Evolutionary conservation across 1,140 invertebrate species (phyloP), one percentile per base, ranked within the genome.

Genomic region (Homalodisca vitripennis): DNA sequence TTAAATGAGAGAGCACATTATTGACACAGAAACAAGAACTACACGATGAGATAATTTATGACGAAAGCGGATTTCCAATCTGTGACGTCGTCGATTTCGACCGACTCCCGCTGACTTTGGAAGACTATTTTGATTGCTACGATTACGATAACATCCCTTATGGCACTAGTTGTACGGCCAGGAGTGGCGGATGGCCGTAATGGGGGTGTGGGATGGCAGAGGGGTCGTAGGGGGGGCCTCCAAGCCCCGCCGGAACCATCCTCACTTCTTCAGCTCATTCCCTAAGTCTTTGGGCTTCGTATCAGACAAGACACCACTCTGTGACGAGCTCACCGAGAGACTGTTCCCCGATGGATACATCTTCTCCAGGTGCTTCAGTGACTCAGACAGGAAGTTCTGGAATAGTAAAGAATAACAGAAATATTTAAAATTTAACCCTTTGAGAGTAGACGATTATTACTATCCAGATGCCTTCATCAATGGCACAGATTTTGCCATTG

Each of bases 331-430:
- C 24, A 75, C 74, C 1, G 72, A 73, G n/a, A 75, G 34, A 27
- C 70, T 73, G 83, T 71, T 86, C 79, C 78, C 84, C 82, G 71
- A 85, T 27, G 93, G 93, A 78, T 93, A 96, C 78, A 94, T 86
- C 83, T 98, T 98, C 80, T 99, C 97, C 81, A 98, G 85, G 80
- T 97, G 92, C 82, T 98, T 98, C 75, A 99, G 82, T 71, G 95
- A 97, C 83, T 99, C 97, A 79, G 91, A 96, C 75, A 99, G 85
- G 85, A 97, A 98, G 82, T 97, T 98, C 89, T 95, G 87, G n/a
- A 86, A 86, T 47, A n/a, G n/a, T n/a, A n/a, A n/a, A n/a, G n/a
- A n/a, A n/a, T n/a, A n/a, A n/a, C n/a, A n/a, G n/a, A n/a, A n/a
- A n/a, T n/a, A n/a, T n/a, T n/a, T n/a, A n/a, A n/a, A n/a, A n/a